These are phyloP conservation scores for Palythoa grandiflora DNA, from an alignment of 92 coral and sea anemone species.

Conservation along the genomic window DNA sequence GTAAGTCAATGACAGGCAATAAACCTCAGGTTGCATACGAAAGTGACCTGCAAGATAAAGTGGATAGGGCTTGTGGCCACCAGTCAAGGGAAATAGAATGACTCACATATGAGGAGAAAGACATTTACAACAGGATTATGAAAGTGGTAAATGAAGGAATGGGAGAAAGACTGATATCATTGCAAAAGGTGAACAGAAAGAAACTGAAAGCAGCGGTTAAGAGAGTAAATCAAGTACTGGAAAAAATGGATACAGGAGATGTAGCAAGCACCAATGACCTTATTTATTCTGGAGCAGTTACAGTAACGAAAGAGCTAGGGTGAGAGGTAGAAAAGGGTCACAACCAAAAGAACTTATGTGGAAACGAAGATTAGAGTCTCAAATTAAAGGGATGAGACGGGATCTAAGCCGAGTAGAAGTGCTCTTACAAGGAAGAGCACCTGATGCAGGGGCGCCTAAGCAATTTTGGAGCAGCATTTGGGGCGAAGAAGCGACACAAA, in stretches of 20 bases:
- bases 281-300: constrained; percentile 47
- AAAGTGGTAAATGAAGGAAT: background rate
- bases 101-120: background rate
- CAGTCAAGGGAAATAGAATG: background rate
- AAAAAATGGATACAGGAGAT: constrained; percentile 32
- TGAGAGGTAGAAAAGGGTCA: background rate
- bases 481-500: background rate
- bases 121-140: constrained; percentile 4
- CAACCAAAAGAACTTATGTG: background rate
- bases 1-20: background rate
- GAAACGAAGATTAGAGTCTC: background rate
- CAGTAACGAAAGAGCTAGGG: background rate
- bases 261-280: constrained; percentile 40
- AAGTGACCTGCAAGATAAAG: constrained; percentile 28
- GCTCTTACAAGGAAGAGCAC: background rate
- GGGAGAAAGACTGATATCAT: background rate
- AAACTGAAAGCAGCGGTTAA: constrained; percentile 39
- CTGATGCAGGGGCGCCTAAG: constrained; percentile 41
- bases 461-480: constrained; percentile 4
- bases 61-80: constrained; percentile 33
- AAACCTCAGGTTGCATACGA: constrained; percentile 13
- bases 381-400: constrained; percentile 11
- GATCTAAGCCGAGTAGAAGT: constrained; percentile 14
- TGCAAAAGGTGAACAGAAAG: constrained; percentile 18
- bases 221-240: constrained; percentile 21